Evolutionary conservation across 2,797 vertebrate genomes (phyloP).

Genomic region (Eulemur coronatus): DNA sequence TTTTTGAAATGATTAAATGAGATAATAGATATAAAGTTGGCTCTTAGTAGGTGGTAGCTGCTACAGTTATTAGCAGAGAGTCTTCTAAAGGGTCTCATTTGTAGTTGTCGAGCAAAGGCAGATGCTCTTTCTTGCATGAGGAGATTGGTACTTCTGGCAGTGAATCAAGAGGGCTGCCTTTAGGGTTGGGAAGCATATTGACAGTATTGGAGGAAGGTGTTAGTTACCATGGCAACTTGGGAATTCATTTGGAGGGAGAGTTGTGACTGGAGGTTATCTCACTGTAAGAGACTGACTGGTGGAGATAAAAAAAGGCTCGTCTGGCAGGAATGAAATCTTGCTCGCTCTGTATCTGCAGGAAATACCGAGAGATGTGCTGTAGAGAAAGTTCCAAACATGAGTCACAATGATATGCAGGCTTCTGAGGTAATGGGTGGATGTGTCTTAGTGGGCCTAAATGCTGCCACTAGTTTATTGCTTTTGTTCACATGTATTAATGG

Average conservation of each 20-base stretch:
- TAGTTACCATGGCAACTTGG: conserved; percentile 58
- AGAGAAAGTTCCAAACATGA: conserved; percentile 34
- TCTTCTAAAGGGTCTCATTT: conserved; percentile 11
- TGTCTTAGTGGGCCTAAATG: background rate
- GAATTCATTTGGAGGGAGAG: conserved; percentile 65
- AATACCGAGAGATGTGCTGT: background rate
- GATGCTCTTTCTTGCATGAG: conserved; percentile 41
- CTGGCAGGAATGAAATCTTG: conserved; percentile 21
- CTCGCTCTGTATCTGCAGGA: background rate
- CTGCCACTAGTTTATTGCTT: conserved; percentile 1
- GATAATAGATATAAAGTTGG: background rate
- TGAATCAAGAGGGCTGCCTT: background rate
- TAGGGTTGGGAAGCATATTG: conserved; percentile 34
- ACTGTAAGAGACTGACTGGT: background rate
- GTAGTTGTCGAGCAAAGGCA: conserved; percentile 17
- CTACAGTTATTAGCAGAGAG: conserved; percentile 1
- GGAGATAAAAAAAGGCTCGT: conserved; percentile 43
- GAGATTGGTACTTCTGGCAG: conserved; percentile 46
- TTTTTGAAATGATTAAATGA: conserved; percentile 40
- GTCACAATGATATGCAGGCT: background rate
- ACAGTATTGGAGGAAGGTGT: conserved; percentile 49
- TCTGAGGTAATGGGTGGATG: background rate
- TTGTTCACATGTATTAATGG: conserved; percentile 9
- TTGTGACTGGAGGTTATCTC: conserved; percentile 61
- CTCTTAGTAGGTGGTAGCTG: background rate